These are phyloP conservation scores for Panagrolaimus sp. DNA, from an alignment of 1,140 invertebrate genomes.

Conservation along the genomic window DNA sequence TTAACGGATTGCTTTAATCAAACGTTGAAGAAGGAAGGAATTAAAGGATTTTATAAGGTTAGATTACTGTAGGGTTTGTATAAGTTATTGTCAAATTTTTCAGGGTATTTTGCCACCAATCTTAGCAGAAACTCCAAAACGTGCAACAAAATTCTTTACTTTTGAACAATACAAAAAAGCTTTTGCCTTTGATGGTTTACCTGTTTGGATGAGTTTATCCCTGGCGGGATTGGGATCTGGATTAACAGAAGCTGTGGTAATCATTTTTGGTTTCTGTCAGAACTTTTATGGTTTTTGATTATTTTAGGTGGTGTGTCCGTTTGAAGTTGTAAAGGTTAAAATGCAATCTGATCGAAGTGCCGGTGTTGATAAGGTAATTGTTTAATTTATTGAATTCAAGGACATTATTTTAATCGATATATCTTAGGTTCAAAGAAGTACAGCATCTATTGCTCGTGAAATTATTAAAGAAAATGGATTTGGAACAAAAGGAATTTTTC, in stretches of 20 bases:
- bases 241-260: constrained; percentile 74
- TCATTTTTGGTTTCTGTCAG: not conserved
- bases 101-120: constrained; percentile 80
- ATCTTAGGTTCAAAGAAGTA: too few relatives aligned
- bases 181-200: constrained; percentile 65
- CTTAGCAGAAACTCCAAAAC: constrained; percentile 85
- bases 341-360: constrained; percentile 68
- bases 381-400: constrained; percentile 16
- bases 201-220: constrained; percentile 66
- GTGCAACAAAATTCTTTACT: constrained; percentile 84
- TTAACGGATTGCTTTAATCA: constrained; percentile 79
- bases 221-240: constrained; percentile 78
- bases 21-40: constrained; percentile 76
- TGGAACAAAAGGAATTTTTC: constrained; percentile 74
- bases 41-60: constrained; percentile 43
- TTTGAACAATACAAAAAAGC: constrained; percentile 85
- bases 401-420: too few relatives aligned
- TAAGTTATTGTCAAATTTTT: constrained; percentile 80
- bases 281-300: not conserved
- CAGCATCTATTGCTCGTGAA: constrained; percentile 67
- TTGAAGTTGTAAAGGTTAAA: constrained; percentile 87
- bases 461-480: constrained; percentile 72
- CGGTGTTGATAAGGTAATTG: constrained; percentile 65
- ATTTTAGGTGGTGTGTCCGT: constrained; percentile 73
- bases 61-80: constrained; percentile 64